Evolutionary conservation across 2,797 vertebrate species (phyloP).

Genomic region (Takifugu ocellatus): DNA sequence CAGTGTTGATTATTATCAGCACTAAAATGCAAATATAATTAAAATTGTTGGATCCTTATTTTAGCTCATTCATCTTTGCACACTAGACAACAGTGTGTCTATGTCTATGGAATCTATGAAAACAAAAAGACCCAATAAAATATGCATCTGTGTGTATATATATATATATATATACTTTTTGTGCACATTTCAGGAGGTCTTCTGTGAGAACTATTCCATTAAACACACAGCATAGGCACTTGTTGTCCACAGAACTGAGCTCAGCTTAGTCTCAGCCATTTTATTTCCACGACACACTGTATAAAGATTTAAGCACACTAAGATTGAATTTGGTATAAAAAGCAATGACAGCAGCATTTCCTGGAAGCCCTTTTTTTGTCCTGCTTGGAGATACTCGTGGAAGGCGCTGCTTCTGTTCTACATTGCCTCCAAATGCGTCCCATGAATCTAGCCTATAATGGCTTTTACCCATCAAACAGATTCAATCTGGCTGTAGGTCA

Average conservation of each 20-base stretch:
- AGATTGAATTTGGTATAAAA: not conserved
- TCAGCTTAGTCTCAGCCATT: not conserved
- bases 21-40: too few relatives aligned
- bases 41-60: too few relatives aligned
- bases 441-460: slow-evolving; percentile 13
- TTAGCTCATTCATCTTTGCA: too few relatives aligned
- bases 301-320: not conserved
- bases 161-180: too few relatives aligned
- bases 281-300: not conserved
- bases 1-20: too few relatives aligned
- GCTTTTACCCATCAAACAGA: slow-evolving; percentile 11
- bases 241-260: not conserved
- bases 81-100: too few relatives aligned
- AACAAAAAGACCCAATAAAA: too few relatives aligned
- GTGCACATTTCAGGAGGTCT: too few relatives aligned
- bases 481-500: slow-evolving; percentile 10
- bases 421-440: slow-evolving; percentile 17
- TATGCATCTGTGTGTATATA: too few relatives aligned
- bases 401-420: slow-evolving; percentile 23
- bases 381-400: slow-evolving; percentile 2
- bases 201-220: not conserved
- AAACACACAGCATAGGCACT: not conserved
- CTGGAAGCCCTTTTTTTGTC: not conserved
- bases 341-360: not conserved
- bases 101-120: too few relatives aligned